Base-by-base conservation (phyloP, 1,140 invertebrate species). In the Drosophila arizonae region DNA sequence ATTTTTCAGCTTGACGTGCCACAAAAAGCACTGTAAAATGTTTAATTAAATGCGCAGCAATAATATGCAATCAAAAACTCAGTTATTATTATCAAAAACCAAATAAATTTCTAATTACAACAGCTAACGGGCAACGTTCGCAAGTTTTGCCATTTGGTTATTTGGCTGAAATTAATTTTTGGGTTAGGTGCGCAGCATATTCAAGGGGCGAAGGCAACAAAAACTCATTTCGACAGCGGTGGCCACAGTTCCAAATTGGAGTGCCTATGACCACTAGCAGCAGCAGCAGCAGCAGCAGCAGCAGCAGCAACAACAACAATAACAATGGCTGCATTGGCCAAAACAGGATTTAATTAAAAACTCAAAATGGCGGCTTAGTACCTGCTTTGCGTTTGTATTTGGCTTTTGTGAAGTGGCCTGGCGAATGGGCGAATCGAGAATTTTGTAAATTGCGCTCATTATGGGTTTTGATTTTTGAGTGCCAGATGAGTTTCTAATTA, bases 91-190 rank as follows among this genome's bases (percentile, higher is more conserved):
- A 77, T 50, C 48, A 50, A 67, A 57, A 80, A 71, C 81, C 82
- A 86, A 86, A 86, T 87, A 86, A 79, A 86, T 86, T 87, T 82
- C 39, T 81, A 86, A 86, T 86, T 86, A 86, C 65, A 73, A 6
- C 24, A n/a, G 8, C 56, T 52, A 26, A n/a, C 39, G 64, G 33
- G 39, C 45, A 67, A 67, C 68, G 21, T 2, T 24, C 43, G 46
- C 50, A 67, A 77, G 43, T 51, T 63, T 60, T 41, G 60, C 13
- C 17, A 70, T 67, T 77, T 68, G 56, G 64, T 66, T 75, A 77
- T 66, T 75, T 77, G 55, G 67, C 39, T 56, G 50, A 81, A 87
- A 86, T 79, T 87, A 87, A 87, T 82, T 87, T 87, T 69, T 63
- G 63, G 36, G 17, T 24, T 24, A 33, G 26, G 43, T 17, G 15